phyloP scores from a whole-genome alignment of 2,113 vertebrate species.

The Myotis brandtii region DNA sequence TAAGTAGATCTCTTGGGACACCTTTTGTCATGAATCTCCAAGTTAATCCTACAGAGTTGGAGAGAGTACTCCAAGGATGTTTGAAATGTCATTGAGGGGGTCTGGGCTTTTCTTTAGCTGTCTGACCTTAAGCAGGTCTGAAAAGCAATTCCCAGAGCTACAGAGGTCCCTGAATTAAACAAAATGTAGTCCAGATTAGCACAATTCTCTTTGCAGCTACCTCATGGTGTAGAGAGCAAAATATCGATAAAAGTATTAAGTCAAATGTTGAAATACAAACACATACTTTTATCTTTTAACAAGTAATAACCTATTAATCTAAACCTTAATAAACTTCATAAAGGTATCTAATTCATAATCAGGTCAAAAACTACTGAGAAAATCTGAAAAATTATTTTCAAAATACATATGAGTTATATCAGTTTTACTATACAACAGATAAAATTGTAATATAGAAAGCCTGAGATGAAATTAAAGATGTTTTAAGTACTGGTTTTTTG shows the following conservation, averaged over 20 bases:
- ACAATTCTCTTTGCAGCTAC: background rate
- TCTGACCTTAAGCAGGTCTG: conserved; percentile 52
- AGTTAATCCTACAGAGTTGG: background rate
- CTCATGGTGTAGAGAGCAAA: background rate
- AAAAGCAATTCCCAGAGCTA: background rate
- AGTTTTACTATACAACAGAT: background rate
- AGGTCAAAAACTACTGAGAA: background rate
- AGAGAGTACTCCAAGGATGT: conserved; percentile 1
- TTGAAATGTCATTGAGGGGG: conserved; percentile 29
- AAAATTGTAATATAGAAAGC: background rate
- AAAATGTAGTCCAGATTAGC: background rate
- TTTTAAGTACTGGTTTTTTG: background rate
- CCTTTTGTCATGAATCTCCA: conserved; percentile 2
- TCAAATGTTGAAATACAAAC: background rate
- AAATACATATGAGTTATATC: background rate
- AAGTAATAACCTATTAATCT: background rate
- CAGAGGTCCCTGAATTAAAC: background rate
- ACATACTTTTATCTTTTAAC: background rate
- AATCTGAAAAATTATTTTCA: background rate
- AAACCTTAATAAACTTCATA: background rate
- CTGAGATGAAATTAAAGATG: background rate
- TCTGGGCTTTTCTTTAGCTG: conserved; percentile 7
- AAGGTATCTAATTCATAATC: background rate
- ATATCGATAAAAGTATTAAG: background rate
- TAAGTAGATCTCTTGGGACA: conserved; percentile 5